Base-by-base conservation (phyloP, 2,888 invertebrate species). In the Philonicus albiceps region DNA sequence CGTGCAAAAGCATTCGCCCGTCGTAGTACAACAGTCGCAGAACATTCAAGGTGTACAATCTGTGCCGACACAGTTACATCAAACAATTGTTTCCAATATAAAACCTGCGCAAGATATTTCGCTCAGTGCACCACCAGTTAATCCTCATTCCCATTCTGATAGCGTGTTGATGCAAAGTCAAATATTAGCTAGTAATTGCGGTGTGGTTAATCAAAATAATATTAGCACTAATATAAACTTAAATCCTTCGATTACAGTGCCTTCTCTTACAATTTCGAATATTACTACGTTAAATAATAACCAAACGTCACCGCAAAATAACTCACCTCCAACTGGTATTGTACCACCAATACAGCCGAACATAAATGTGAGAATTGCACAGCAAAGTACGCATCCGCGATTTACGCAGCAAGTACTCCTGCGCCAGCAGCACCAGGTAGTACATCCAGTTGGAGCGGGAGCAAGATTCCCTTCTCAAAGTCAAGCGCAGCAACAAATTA, bases 331-430 rank as follows among this genome's bases (percentile, higher is more conserved):
- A 30, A 64, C 80, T 53, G 43, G 75, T 55, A 49, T 75, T 19
- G 87, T 85, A 13, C 74, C 86, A 13, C 74, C 80, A 11, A 40
- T 86, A 11, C 85, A 53, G 55, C 91, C 91, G 22, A 90, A 89
- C 88, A 89, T 89, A 73, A 90, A 89, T 88, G 86, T 91, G 83
- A 91, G 90, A 88, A 89, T 88, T 87, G 91, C 91, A 86, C 89
- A 88, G 43, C 90, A 90, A 74, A 89, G 88, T 76, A 89, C 89
- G 30, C 89, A 90, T 43, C 90, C 89, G 74, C 86, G 88, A 19
- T 90, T 90, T 88, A 89, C 91, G 88, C 86, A 83, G 43, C 88
- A 88, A 43, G 75, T 81, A 37, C 87, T 87, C 2, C 31, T 86
- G 64, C 80, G 86, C 11, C 87, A 87, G 43, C 89, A 78, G 19